These are phyloP conservation scores for Apogon hyalosoma DNA, from an alignment of 2,797 vertebrate species.

Conservation along the genomic window DNA sequence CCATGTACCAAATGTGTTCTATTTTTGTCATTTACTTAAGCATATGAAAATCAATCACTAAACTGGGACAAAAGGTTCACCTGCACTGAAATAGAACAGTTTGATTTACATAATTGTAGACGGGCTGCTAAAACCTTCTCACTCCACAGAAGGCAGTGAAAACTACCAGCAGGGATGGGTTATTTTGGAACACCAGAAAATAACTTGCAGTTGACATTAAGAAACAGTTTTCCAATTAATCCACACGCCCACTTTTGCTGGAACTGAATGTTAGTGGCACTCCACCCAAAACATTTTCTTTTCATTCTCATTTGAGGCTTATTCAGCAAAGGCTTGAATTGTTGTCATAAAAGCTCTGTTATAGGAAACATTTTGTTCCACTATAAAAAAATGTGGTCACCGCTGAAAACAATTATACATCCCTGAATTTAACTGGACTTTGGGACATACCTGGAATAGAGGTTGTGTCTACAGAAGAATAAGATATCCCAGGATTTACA, in stretches of 20 bases:
- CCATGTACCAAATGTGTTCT: slow-evolving; percentile 21
- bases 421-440: no score
- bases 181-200: slow-evolving; percentile 13
- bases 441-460: no score
- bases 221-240: slow-evolving; percentile 5
- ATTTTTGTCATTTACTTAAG: slow-evolving; percentile 31
- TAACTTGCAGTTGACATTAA: not conserved
- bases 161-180: slow-evolving; percentile 9
- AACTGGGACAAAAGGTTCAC: not conserved
- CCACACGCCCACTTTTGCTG: slow-evolving; percentile 2
- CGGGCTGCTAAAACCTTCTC: slow-evolving; percentile 9
- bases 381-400: no score
- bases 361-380: not conserved
- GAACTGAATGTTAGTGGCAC: slow-evolving; percentile 7
- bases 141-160: slow-evolving; percentile 17
- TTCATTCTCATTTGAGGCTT: not conserved
- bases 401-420: no score
- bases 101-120: slow-evolving; percentile 32
- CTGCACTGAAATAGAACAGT: not conserved
- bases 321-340: slow-evolving; percentile 2
- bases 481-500: not conserved
- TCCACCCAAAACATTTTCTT: not conserved
- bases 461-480: no score
- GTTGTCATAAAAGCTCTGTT: not conserved
- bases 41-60: not conserved